Conservation (phyloP, 2,797 vertebrate species). For the Chrysocyon brachyurus region DNA sequence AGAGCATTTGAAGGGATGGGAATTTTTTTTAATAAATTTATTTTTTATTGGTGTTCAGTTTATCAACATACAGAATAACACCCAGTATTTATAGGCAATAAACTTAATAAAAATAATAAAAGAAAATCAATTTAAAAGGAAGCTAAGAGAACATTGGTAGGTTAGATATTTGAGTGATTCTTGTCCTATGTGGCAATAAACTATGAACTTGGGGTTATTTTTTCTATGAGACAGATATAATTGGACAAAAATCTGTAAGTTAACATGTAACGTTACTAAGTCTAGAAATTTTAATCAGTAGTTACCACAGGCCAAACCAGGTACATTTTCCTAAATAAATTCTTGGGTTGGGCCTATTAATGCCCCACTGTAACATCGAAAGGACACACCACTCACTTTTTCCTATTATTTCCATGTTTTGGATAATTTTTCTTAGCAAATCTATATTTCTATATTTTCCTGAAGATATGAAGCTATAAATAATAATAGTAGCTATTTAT, state of each 20-base stretch:
- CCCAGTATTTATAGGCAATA: background rate
- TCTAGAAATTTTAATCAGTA: background rate
- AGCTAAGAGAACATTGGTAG: background rate
- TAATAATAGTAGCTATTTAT: background rate
- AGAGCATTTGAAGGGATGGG: background rate
- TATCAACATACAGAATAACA: no score
- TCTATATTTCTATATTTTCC: background rate
- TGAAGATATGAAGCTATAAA: background rate
- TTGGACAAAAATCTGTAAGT: background rate
- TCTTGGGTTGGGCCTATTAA: background rate
- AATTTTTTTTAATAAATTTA: background rate
- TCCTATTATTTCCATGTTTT: background rate
- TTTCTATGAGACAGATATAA: background rate
- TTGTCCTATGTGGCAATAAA: background rate
- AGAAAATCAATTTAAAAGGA: background rate
- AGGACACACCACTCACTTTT: background rate
- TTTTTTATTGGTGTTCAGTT: no score
- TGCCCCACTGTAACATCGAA: fast-evolving
- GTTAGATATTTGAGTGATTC: background rate
- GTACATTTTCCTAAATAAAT: background rate
- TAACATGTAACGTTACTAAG: background rate
- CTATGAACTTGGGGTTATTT: background rate
- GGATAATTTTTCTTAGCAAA: background rate
- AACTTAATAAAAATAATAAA: background rate
- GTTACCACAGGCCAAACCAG: background rate